Percentiles rank a stretch among this genome's conserved stretches.
phyloP scores from a whole-genome alignment of 2,888 invertebrate species.

The Pardosa pseudoannulata region DNA sequence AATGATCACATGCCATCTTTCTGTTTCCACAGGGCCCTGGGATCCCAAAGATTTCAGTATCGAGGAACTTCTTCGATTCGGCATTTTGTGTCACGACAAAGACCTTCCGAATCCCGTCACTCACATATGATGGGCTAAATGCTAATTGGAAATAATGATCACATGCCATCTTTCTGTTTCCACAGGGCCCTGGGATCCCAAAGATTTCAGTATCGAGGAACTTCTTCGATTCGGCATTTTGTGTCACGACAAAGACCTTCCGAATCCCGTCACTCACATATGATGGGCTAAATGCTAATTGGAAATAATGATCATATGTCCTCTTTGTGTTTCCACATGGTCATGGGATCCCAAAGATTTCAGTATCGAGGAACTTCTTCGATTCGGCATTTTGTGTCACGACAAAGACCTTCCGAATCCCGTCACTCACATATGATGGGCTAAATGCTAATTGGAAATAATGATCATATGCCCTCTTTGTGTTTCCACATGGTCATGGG shows the following conservation, averaged over 20 bases:
- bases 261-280: constrained; percentile 41
- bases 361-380: constrained; percentile 11
- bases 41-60: neutral
- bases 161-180: too few species aligned
- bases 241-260: constrained; percentile 35
- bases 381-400: constrained; percentile 45
- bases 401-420: constrained; percentile 35
- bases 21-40: constrained; percentile 49
- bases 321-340: too few species aligned
- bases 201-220: neutral
- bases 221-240: constrained; percentile 36
- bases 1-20: too few species aligned
- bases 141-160: too few species aligned
- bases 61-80: constrained; percentile 35
- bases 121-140: too few species aligned
- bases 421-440: constrained; percentile 34
- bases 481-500: constrained; percentile 37
- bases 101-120: constrained; percentile 30
- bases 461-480: too few species aligned
- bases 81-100: constrained; percentile 45
- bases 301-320: too few species aligned
- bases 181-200: constrained; percentile 42
- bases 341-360: constrained; percentile 22
- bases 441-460: too few species aligned
- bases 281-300: too few species aligned